phyloP scores from a whole-genome alignment of 2,113 vertebrate species.

The Ciconia boyciana region DNA sequence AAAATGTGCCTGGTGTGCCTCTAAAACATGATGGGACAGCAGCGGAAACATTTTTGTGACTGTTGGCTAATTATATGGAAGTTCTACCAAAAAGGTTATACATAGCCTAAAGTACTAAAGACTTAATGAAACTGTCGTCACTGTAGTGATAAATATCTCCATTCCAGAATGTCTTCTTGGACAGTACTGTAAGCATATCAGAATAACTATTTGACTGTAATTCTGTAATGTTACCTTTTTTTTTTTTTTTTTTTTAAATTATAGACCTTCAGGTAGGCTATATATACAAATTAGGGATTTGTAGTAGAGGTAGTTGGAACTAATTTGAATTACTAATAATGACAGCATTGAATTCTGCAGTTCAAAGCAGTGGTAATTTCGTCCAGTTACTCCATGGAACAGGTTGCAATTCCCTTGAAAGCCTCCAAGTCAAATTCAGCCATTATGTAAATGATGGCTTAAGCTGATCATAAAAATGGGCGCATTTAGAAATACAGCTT shows the following conservation, averaged over 20 bases:
- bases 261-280: neutral
- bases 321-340: neutral
- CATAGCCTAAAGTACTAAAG: neutral
- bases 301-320: neutral
- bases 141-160: neutral
- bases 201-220: neutral
- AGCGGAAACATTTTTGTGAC: slow-evolving; percentile 8
- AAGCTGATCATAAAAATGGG: neutral
- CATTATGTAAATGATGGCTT: neutral
- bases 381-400: neutral
- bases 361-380: neutral
- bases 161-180: neutral
- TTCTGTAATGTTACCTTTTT: neutral
- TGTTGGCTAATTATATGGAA: slow-evolving; percentile 18
- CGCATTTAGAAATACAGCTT: neutral
- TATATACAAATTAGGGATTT: neutral
- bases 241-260: no score
- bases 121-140: slow-evolving; percentile 8
- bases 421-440: neutral
- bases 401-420: neutral
- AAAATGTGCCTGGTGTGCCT: neutral
- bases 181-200: neutral
- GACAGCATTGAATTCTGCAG: neutral
- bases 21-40: neutral
- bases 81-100: slow-evolving; percentile 10